Evolutionary conservation across 2,888 invertebrate species (phyloP).

Genomic region (Ophion obscuratus): DNA sequence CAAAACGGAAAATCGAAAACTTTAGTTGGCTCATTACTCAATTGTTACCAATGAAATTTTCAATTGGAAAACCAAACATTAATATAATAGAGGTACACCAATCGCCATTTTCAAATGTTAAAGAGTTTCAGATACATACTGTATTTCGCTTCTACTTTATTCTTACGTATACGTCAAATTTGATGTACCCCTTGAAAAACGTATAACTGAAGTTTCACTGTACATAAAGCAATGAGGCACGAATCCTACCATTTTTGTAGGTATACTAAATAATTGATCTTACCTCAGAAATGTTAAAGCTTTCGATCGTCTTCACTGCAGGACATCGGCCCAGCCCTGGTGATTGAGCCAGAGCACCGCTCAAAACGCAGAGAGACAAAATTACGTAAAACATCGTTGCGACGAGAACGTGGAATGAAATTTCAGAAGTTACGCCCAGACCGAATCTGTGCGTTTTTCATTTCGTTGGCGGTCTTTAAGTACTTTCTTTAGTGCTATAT

Average conservation of each 20-base stretch:
- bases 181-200: too few relatives aligned
- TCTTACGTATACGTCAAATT: too few relatives aligned
- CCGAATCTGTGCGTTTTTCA: not conserved
- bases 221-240: too few relatives aligned
- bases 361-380: conserved; percentile 49
- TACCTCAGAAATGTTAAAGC: conserved; percentile 86
- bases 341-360: conserved; percentile 84
- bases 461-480: not conserved
- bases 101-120: too few relatives aligned
- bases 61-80: too few relatives aligned
- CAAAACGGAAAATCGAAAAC: too few relatives aligned
- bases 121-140: too few relatives aligned
- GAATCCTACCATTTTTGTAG: not conserved
- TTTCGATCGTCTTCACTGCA: conserved; percentile 85
- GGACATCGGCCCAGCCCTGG: conserved; percentile 88
- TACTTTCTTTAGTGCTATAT: not conserved
- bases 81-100: too few relatives aligned
- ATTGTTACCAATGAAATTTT: too few relatives aligned
- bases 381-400: conserved; percentile 42
- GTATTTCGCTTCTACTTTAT: too few relatives aligned
- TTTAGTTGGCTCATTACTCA: too few relatives aligned
- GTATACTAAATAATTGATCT: conserved; percentile 59
- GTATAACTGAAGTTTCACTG: too few relatives aligned
- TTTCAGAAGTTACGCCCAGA: not conserved
- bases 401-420: not conserved